Percentiles rank a stretch among this genome's conserved stretches.
Conservation (phyloP, 1,140 invertebrate species). For the Camponotus vicinus region DNA sequence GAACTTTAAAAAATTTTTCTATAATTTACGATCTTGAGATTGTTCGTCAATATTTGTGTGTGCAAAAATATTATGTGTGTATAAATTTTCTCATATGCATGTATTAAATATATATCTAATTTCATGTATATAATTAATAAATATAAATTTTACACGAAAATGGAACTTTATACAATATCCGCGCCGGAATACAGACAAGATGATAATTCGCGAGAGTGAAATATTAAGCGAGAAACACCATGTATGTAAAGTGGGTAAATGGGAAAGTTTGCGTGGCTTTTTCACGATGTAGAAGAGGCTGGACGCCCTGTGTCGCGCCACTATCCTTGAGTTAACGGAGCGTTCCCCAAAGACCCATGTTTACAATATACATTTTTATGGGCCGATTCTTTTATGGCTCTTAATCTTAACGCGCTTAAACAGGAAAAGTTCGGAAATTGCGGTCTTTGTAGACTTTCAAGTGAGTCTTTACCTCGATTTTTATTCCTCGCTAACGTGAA, state of each 20-base stretch:
- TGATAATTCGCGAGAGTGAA: conserved; percentile 54
- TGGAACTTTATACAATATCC: not conserved
- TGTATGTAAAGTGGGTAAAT: conserved; percentile 55
- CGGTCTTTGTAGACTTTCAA: not conserved
- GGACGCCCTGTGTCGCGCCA: not conserved
- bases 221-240: conserved; percentile 52
- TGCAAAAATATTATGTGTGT: too few species aligned
- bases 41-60: not conserved
- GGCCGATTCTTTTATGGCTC: conserved; percentile 52
- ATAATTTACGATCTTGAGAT: not conserved
- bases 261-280: conserved; percentile 62
- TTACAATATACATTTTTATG: conserved; percentile 73
- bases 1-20: not conserved
- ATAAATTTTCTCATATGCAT: not conserved
- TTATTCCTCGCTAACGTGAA: not conserved
- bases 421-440: conserved; percentile 54
- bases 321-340: conserved; percentile 31
- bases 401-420: conserved; percentile 64
- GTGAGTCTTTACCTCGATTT: not conserved
- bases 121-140: not conserved
- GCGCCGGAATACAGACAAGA: conserved; percentile 39
- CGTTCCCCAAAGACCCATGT: conserved; percentile 53
- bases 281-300: not conserved
- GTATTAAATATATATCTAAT: not conserved
- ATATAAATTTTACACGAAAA: not conserved